Evolutionary conservation across 2,797 vertebrate species (phyloP).

Genomic region (Apogon talboti): DNA sequence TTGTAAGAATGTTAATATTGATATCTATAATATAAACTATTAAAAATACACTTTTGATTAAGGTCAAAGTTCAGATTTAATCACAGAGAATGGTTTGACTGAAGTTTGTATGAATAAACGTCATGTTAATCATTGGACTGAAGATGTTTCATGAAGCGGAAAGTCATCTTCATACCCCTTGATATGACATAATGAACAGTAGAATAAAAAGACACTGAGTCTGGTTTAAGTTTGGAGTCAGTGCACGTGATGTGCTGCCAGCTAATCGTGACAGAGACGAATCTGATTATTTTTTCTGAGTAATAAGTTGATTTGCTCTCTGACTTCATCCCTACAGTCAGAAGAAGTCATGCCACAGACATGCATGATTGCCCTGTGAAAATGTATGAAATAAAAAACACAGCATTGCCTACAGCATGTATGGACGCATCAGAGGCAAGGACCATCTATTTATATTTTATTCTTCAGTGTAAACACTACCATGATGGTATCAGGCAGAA

Average conservation of each 20-base stretch:
- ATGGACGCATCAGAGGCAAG: constrained; percentile 2
- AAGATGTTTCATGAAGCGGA: not conserved
- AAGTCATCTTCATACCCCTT: not conserved
- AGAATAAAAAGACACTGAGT: not conserved
- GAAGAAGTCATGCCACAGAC: constrained; percentile 14
- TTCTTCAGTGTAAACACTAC: not conserved
- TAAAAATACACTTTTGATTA: too few relatives aligned
- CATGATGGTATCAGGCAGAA: not conserved
- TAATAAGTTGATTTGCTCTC: constrained; percentile 6
- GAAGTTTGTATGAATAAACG: too few relatives aligned
- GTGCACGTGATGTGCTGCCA: not conserved
- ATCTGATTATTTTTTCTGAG: not conserved
- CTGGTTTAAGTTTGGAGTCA: not conserved
- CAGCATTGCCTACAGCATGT: not conserved
- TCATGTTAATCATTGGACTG: not conserved
- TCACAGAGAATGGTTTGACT: too few relatives aligned
- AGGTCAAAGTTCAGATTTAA: too few relatives aligned
- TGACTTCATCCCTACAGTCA: not conserved
- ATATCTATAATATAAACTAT: too few relatives aligned
- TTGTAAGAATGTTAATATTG: too few relatives aligned
- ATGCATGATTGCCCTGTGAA: not conserved
- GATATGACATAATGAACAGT: not conserved
- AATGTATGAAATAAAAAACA: not conserved
- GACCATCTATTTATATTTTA: not conserved
- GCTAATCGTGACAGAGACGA: not conserved